Evolutionary conservation across 1,140 invertebrate species (phyloP), one percentile per base, ranked within the genome.

Genomic region (Leptopilina boulardi): DNA sequence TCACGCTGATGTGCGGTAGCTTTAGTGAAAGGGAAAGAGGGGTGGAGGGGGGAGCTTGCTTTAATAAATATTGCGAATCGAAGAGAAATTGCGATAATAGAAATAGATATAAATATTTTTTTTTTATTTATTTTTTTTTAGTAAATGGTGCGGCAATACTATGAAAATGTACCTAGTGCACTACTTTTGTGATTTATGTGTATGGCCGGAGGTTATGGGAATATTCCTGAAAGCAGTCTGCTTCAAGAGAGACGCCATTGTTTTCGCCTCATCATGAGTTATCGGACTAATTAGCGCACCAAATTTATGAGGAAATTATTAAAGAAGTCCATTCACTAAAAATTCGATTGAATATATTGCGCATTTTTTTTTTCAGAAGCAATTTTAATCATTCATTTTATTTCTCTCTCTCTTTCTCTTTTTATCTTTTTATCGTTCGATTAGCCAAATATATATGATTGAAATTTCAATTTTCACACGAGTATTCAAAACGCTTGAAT

Each of bases 321-420:
- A 66, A 66, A 66, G 59, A 66, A 66, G 26, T 30, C 59, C 59
- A 66, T 66, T 66, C 59, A 66, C 59, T 66, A 66, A 66, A 66
- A n/a, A 18, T 23, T 66, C 59, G 13, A 66, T 34, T 26, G 1
- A 2, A 66, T 6, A 66, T 66, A 66, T 30, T 15, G 9, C 10
- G 11, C 42, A 15, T 44, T 44, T 44, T 44, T 26, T 66, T 66
- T 66, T 66, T 66, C 11, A 23, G 23, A 66, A 30, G 26, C 23
- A n/a, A n/a, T 38, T 15, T 26, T 30, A 66, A 66, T 34, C 13
- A n/a, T 13, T 34, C 26, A n/a, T n/a, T n/a, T n/a, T n/a, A n/a
- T n/a, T n/a, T n/a, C n/a, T n/a, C n/a, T n/a, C n/a, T n/a, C n/a
- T n/a, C n/a, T n/a, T n/a, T n/a, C n/a, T n/a, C n/a, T n/a, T n/a